Base-by-base conservation (phyloP, 2,113 vertebrate species). In the Sander lucioperca region DNA sequence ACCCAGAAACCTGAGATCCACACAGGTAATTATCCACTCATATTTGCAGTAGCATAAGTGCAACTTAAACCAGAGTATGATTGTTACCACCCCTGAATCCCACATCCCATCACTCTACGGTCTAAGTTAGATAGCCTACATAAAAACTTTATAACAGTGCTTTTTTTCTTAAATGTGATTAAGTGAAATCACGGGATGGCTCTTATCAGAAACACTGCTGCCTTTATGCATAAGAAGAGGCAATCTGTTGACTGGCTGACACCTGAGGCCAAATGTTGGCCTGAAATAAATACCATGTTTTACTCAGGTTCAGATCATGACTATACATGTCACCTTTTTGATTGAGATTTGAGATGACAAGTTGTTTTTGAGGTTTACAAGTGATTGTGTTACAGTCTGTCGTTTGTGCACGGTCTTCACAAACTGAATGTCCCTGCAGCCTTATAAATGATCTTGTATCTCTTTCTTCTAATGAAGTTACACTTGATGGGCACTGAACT, bases 221-320 rank as follows among this genome's bases (percentile, higher is more conserved):
- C 54, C 77, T 88, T 87, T 88, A 84, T 88, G 27, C 18, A 36
- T 18, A 63, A 50, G 11, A 72, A 74, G 27, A 83, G 56, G 30
- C 51, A 18, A 70, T 2, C n/a, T 70, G 39, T 43, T 43, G 39
- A 33, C 43, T 78, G 72, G 15, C 53, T 3, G 23, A 86, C 59
- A 82, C 81, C 73, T n/a, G 56, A 66, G 79, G 79, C 77, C 5
- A 77, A 69, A 39, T 18, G 67, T 51, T 82, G 27, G 63, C 69
- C 67, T 48, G 64, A 69, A 83, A 66, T 47, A 72, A 77, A 71
- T 13, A 2, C n/a, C 19, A 10, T 62, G 36, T 77, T 80, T 36
- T 56, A 5, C 33, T 43, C 18, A 5, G 36, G 58, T 58, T 70
- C 25, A 48, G 53, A 53, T 87, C 84, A 86, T 85, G 86, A 88